phyloP scores from a whole-genome alignment of 2,113 vertebrate species.

The Poeciliopsis occidentalis region DNA sequence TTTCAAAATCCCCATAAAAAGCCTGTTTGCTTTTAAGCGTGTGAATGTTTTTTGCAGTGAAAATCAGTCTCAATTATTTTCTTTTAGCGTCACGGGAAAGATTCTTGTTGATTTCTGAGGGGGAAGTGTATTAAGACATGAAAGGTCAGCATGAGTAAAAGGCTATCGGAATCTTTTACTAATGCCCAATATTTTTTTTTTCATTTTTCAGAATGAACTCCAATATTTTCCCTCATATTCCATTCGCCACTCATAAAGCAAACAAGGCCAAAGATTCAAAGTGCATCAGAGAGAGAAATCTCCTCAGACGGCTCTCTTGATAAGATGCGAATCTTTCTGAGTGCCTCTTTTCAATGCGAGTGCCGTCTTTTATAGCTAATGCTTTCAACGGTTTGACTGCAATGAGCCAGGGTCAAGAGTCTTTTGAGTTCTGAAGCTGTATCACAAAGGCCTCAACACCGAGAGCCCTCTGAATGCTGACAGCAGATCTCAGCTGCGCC shows the following conservation, averaged over 20 bases:
- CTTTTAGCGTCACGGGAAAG: neutral
- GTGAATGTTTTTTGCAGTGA: too few species aligned
- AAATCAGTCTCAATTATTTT: neutral
- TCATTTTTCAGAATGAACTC: neutral
- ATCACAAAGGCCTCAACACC: conserved; percentile 26
- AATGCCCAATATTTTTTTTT: neutral
- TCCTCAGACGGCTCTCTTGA: conserved; percentile 24
- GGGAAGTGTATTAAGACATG: neutral
- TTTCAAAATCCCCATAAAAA: neutral
- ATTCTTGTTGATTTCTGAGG: neutral
- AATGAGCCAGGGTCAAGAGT: conserved; percentile 41
- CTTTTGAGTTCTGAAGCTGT: conserved; percentile 31
- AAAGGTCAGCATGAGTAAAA: neutral
- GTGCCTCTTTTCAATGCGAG: conserved; percentile 15
- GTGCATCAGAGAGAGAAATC: conserved; percentile 3
- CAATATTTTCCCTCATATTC: conserved; percentile 16
- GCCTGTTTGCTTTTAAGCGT: too few species aligned
- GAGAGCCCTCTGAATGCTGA: conserved; percentile 31
- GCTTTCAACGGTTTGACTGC: conserved; percentile 35
- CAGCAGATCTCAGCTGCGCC: conserved; percentile 29
- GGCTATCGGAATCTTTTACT: neutral
- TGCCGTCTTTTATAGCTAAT: conserved; percentile 27
- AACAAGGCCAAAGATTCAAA: conserved; percentile 30
- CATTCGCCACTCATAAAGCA: conserved; percentile 7
- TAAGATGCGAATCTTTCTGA: conserved; percentile 22